A percentile compares a stretch with the other conserved stretches of the same genome.
Evolutionary conservation across 2,113 vertebrate species (phyloP).

Genomic region (Formicarius rufipectus): DNA sequence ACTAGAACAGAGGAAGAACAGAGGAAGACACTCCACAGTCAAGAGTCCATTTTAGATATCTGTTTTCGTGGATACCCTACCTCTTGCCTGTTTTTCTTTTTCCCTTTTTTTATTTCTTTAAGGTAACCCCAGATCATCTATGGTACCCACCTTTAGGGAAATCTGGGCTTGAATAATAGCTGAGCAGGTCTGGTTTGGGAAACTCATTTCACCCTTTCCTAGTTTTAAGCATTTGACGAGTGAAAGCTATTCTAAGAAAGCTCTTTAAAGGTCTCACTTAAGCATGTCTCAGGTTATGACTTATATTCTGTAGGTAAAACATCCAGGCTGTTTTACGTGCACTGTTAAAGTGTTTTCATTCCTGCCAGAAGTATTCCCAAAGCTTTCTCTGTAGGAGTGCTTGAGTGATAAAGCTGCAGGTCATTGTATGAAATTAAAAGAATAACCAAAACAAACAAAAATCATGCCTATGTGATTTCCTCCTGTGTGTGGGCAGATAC

Average conservation of each 20-base stretch:
- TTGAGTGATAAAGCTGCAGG: constrained; percentile 2
- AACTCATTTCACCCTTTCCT: not conserved
- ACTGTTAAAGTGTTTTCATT: not conserved
- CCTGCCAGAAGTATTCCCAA: not conserved
- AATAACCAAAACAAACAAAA: not conserved
- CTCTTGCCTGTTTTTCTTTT: not conserved
- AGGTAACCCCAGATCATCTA: not conserved
- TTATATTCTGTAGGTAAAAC: not conserved
- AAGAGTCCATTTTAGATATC: not conserved
- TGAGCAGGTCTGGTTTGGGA: not conserved
- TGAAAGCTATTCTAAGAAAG: not conserved
- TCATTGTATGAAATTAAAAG: not conserved
- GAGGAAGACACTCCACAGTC: not conserved
- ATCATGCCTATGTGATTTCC: constrained; percentile 3
- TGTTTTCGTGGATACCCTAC: not conserved
- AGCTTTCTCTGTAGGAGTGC: not conserved
- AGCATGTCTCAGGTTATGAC: not conserved
- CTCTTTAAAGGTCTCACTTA: not conserved
- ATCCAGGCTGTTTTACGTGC: not conserved
- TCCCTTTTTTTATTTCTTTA: not conserved
- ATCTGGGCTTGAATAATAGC: not conserved
- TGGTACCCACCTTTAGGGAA: not conserved
- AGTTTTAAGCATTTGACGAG: not conserved
- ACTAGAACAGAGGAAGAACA: not conserved
- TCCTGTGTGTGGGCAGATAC: constrained; percentile 70